These are phyloP conservation scores for Linurgus olivaceus DNA, from an alignment of 2,797 vertebrate species.

Conservation along the genomic window DNA sequence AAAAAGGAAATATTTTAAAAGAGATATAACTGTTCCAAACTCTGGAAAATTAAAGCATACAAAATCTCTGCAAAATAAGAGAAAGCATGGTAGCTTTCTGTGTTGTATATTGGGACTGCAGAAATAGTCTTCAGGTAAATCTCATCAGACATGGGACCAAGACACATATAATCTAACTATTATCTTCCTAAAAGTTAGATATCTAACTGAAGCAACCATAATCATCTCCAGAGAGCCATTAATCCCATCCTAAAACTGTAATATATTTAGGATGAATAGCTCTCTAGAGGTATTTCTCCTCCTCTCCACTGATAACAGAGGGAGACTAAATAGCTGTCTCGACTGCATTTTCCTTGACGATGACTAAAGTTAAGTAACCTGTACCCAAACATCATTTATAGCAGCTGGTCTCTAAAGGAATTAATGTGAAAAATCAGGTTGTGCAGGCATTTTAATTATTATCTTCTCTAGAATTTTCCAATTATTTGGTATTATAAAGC, in stretches of 20 bases:
- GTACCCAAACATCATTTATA: not conserved
- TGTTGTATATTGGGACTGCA: not conserved
- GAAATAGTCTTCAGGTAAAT: not conserved
- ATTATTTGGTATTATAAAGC: not conserved
- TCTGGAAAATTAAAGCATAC: not conserved
- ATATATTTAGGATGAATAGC: constrained; percentile 38
- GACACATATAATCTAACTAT: not conserved
- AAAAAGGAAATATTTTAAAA: not conserved
- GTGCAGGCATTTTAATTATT: not conserved
- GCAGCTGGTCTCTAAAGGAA: not conserved
- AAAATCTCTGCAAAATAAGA: not conserved
- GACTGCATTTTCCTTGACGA: not conserved
- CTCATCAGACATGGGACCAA: not conserved
- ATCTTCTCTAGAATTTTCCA: not conserved
- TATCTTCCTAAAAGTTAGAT: not conserved
- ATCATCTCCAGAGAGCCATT: constrained; percentile 31
- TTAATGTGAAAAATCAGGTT: not conserved
- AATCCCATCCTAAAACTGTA: constrained; percentile 38
- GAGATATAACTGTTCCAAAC: not conserved
- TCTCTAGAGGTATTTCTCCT: constrained; percentile 20
- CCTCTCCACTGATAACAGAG: not conserved
- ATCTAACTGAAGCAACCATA: constrained; percentile 11
- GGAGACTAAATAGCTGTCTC: constrained; percentile 1
- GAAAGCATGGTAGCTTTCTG: not conserved
- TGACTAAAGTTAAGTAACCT: not conserved